Evolutionary conservation across 2,888 invertebrate genomes (phyloP).

Genomic region (Hirudinaria manillensis): DNA sequence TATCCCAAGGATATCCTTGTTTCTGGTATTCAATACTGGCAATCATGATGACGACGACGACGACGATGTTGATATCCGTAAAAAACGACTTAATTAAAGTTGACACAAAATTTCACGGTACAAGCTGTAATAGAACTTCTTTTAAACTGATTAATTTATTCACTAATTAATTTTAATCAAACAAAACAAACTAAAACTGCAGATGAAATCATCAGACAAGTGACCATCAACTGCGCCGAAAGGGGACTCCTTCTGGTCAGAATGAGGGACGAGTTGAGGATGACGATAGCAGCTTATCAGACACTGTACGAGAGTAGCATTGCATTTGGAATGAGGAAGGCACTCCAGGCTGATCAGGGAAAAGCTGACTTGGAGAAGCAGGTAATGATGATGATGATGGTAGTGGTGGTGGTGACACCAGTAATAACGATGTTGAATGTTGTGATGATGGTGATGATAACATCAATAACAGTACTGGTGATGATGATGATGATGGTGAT

Average conservation of each 20-base stretch:
- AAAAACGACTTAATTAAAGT: too few relatives aligned
- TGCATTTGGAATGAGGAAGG: conserved; percentile 94
- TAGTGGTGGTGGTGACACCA: background rate
- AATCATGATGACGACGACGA: too few relatives aligned
- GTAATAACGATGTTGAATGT: background rate
- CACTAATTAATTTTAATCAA: too few relatives aligned
- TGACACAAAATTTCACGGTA: too few relatives aligned
- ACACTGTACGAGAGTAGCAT: conserved; percentile 93
- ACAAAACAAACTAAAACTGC: conserved; percentile 33
- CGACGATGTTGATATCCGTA: too few relatives aligned
- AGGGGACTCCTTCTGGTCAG: conserved; percentile 83
- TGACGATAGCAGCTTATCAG: conserved; percentile 94
- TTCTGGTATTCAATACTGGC: too few relatives aligned
- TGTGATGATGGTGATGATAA: too few relatives aligned
- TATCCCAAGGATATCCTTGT: too few relatives aligned
- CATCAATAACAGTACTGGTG: too few relatives aligned
- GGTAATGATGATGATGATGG: background rate
- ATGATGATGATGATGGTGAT: too few relatives aligned
- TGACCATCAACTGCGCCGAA: conserved; percentile 93
- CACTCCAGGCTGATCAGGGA: conserved; percentile 25
- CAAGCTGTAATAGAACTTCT: too few relatives aligned
- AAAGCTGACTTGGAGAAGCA: conserved; percentile 27
- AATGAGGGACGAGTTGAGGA: conserved; percentile 87
- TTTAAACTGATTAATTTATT: too few relatives aligned
- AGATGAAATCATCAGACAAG: conserved; percentile 80